Evolutionary conservation across 1,140 invertebrate species (phyloP).

Genomic region (Artemia franciscana): DNA sequence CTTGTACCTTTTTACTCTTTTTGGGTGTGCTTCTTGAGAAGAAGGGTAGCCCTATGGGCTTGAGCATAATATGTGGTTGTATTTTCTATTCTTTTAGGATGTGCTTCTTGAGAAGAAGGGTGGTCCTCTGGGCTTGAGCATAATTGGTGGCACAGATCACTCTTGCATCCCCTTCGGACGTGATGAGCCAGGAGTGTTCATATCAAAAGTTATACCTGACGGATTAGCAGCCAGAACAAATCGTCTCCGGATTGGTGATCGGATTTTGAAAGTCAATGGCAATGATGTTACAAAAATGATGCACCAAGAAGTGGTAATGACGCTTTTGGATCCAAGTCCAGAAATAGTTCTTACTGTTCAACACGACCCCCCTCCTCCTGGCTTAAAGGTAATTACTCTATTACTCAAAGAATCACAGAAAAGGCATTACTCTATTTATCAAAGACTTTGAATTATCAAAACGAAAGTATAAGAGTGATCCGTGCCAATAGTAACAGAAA

Average conservation of each 20-base stretch:
- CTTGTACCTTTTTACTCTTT: conserved; percentile 18
- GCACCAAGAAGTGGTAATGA: conserved; percentile 83
- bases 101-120: conserved; percentile 64
- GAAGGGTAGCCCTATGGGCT: conserved; percentile 75
- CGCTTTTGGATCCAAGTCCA: conserved; percentile 57
- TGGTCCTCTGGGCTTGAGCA: conserved; percentile 87
- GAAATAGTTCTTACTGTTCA: conserved; percentile 62
- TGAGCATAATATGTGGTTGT: conserved; percentile 85
- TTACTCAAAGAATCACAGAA: too few relatives aligned
- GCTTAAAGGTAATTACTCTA: conserved; percentile 79
- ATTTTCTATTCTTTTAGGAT: conserved; percentile 35
- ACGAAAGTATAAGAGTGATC: too few relatives aligned
- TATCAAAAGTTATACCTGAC: conserved; percentile 83
- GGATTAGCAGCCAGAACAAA: conserved; percentile 76
- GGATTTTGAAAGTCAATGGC: conserved; percentile 79
- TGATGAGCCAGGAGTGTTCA: conserved; percentile 81
- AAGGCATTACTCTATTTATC: too few relatives aligned
- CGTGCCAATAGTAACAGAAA: too few relatives aligned
- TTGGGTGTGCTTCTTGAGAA: conserved; percentile 71
- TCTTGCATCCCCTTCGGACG: conserved; percentile 91
- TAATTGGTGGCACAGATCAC: conserved; percentile 91
- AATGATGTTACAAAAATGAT: conserved; percentile 61
- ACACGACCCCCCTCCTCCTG: conserved; percentile 80
- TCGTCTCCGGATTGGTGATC: conserved; percentile 81
- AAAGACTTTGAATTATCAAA: too few relatives aligned